phyloP scores from a whole-genome alignment of 2,113 vertebrate species.

The Phylloscopus trochilus region DNA sequence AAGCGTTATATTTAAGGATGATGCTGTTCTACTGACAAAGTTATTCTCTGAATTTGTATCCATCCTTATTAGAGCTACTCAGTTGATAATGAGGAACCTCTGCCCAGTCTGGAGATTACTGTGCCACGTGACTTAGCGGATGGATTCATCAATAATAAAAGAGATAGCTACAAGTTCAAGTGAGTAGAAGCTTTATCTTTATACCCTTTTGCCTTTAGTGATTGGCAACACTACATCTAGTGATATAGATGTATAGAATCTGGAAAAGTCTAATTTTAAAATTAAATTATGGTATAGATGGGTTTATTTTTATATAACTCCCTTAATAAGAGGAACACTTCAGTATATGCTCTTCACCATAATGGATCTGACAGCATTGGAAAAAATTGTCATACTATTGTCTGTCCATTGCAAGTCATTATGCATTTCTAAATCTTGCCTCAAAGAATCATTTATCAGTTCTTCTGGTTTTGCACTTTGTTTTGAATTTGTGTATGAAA shows the following conservation, averaged over 20 bases:
- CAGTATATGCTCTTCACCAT: neutral
- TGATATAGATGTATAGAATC: neutral
- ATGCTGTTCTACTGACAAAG: neutral
- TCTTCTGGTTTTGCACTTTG: neutral
- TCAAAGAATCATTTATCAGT: neutral
- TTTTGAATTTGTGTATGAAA: neutral
- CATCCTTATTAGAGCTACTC: constrained; percentile 78
- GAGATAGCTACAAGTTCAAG: constrained; percentile 91
- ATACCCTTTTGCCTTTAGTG: neutral
- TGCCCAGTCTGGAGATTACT: constrained; percentile 82
- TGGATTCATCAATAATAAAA: constrained; percentile 95
- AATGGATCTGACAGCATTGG: neutral
- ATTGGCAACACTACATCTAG: neutral
- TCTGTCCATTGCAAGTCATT: neutral
- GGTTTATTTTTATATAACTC: neutral
- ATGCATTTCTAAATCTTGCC: neutral
- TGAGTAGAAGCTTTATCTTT: constrained; percentile 56
- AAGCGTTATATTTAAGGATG: neutral
- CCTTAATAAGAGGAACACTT: neutral
- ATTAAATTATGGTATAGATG: neutral
- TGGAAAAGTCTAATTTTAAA: neutral
- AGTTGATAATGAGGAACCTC: constrained; percentile 72
- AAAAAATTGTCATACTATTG: neutral
- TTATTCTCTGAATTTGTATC: neutral
- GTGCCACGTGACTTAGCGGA: constrained; percentile 88